Evolutionary conservation across 2,888 invertebrate genomes (phyloP), one percentile per base, ranked within the genome.

Genomic region (Eilema depressum): DNA sequence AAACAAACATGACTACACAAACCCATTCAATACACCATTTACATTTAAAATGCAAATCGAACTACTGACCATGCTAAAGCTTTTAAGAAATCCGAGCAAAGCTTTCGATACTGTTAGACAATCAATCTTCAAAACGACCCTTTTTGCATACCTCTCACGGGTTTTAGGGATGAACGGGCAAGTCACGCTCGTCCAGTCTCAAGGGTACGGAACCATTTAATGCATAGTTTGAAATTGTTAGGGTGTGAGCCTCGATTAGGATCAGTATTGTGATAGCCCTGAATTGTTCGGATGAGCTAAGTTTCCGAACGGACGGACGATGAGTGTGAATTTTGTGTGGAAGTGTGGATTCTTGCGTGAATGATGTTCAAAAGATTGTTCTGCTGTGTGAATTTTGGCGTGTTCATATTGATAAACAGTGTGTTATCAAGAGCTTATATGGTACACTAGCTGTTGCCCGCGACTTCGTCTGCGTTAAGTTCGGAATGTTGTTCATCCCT

Each of bases 121-220:
- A 94, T 94, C 93, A 93, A 94, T 94, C 94, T 94, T 90, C 83
- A 80, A 82, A 84, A 86, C 88, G 90, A 90, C 93, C 94, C 93
- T 94, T 92, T 93, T 93, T 92, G 90, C 91, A 91, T 91, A 89
- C 80, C 70, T 68, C 64, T 71, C 73, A 66, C 75, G 66, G 74
- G 81, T 85, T 85, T 86, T 87, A 88, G 91, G 91, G 91, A 88
- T 88, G 86, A 91, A 91, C 81, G 83, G 86, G 84, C 93, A 80
- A 93, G 93, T 94, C 94, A 94, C 92, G 93, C 90, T 70, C 71
- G 81, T 72, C 93, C 93, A 92, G 93, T 90, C 93, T 89, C 93
- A 63, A 67, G 92, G 91, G 93, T 85, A 77, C 85, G 75, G 76
- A 73, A 79, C 87, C 86, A 87, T 92, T 93, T 92, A 92, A 93